Conservation (phyloP, 2,113 vertebrate species). For the Sphyrna mokarran region DNA sequence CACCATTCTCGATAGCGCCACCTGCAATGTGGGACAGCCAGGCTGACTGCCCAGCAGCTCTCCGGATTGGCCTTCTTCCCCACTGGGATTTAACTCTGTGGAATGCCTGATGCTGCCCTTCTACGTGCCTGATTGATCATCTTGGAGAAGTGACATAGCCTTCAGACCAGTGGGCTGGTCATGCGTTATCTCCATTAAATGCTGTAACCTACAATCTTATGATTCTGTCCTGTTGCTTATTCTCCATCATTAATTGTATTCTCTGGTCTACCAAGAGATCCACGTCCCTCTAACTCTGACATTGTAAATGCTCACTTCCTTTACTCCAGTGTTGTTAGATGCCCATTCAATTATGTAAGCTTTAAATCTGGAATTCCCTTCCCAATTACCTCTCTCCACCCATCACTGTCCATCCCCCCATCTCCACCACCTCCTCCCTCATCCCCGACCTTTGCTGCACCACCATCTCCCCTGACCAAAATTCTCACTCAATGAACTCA, state of each 20-base stretch:
- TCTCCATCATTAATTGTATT: neutral
- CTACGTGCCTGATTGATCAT: no score
- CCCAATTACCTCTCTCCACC: neutral
- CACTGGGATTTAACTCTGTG: no score
- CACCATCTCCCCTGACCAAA: no score
- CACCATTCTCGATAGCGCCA: no score
- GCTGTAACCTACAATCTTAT: neutral
- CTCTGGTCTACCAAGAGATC: neutral
- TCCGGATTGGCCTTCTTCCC: no score
- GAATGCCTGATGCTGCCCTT: no score
- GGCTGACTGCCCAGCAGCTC: no score
- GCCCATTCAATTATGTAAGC: neutral
- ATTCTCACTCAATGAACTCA: neutral
- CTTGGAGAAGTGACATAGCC: no score
- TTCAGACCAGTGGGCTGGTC: no score
- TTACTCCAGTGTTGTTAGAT: neutral
- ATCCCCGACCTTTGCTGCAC: neutral
- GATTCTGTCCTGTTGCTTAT: neutral
- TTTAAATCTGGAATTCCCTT: neutral
- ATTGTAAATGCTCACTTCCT: neutral
- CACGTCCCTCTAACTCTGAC: neutral
- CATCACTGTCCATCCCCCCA: no score
- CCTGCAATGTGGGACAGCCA: no score
- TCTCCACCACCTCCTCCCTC: neutral
- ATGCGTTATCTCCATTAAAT: no score